Evolutionary conservation across 2,113 vertebrate species (phyloP).

Genomic region (Oryzias woworae): DNA sequence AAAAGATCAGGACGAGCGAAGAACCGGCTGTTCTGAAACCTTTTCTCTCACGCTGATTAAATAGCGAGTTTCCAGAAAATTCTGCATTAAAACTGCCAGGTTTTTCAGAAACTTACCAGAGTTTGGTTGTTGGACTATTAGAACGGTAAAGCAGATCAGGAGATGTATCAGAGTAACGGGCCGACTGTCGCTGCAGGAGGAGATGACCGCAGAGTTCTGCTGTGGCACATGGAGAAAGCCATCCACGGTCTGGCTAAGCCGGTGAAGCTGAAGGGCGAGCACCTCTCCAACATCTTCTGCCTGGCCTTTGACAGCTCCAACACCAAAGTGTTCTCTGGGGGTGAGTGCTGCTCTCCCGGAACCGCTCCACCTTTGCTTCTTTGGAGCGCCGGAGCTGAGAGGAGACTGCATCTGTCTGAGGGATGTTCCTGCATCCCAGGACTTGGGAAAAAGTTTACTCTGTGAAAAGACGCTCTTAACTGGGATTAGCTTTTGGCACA

Average conservation of each 20-base stretch:
- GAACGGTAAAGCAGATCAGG: background rate
- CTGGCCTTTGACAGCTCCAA: constrained; percentile 97
- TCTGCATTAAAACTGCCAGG: too few species aligned
- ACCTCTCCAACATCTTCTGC: constrained; percentile 98
- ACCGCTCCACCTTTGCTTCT: too few species aligned
- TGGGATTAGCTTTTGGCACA: too few species aligned
- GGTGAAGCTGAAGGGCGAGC: constrained; percentile 93
- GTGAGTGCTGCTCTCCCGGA: constrained; percentile 68
- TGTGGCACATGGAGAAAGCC: constrained; percentile 97
- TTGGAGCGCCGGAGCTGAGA: too few species aligned
- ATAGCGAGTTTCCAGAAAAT: too few species aligned
- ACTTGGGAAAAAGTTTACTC: too few species aligned
- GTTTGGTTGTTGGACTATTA: background rate
- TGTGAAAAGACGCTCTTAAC: too few species aligned
- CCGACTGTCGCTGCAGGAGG: constrained; percentile 78
- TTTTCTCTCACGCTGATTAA: too few species aligned
- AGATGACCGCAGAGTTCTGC: constrained; percentile 92
- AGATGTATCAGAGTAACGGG: background rate
- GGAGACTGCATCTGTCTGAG: too few species aligned
- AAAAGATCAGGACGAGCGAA: too few species aligned
- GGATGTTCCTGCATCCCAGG: too few species aligned
- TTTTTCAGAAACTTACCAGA: background rate
- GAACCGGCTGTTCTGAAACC: too few species aligned
- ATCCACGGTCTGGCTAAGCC: constrained; percentile 91
- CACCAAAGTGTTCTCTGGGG: constrained; percentile 93